Base-by-base conservation (phyloP, 2,113 vertebrate genomes). In the Cebidichthys violaceus region DNA sequence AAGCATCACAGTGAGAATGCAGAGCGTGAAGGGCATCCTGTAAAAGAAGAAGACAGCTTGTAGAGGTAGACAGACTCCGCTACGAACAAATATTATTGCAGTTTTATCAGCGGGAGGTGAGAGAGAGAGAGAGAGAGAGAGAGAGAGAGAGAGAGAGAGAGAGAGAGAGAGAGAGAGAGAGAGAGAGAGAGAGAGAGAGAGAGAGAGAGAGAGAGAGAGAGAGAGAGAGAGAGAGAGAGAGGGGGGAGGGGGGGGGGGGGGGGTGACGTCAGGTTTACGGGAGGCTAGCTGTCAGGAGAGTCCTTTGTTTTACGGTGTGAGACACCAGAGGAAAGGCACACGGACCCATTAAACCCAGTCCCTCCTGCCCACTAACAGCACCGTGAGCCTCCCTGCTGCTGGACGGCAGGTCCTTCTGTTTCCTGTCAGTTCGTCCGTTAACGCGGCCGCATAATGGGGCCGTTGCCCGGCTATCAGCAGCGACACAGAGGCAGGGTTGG, bases 231-330 rank as follows among this genome's bases (percentile, higher is more conserved):
- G 75, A 3, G 37, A 24, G 18, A 18, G n/a, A 20, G 37, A n/a
- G 29, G 24, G 29, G 74, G 8, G 31, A 13, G 29, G 17, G 39
- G 78, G 70, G 61, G 57, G 35, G 66, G 65, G 29, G n/a, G 54
- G 74, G 47, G 59, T 82, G 87, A 82, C 71, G 83, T 89, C 85
- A 89, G 81, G 52, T 84, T 77, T 82, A 68, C 71, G 43, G 65
- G 47, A 70, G 72, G 77, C 35, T 72, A 41, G 75, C 62, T 81
- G 81, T 72, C 65, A 50, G 54, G 55, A 83, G 77, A 68, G 31
- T 70, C 76, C 73, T 86, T 79, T 75, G 66, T 86, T 77, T 70
- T 61, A 74, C 57, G 13, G 68, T 75, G 77, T 67, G 67, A 81
- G 77, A 50, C 55, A 68, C 57, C 11, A 76, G 68, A 79, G 68